phyloP scores from a whole-genome alignment of 2,888 invertebrate species.

The Melipona beecheii region DNA sequence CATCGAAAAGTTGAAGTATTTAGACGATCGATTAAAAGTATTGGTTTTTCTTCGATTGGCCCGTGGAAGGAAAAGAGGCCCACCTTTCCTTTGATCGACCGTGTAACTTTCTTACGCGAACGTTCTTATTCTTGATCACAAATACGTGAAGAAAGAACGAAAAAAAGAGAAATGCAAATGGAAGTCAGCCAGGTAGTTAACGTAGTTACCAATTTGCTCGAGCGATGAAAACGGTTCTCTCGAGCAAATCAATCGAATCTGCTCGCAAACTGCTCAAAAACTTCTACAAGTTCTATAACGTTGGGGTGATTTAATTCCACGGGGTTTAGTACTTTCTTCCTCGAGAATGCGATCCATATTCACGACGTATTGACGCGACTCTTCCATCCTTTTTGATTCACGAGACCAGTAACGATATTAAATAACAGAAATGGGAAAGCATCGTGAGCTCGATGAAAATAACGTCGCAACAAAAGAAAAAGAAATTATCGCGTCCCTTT shows the following conservation, averaged over 20 bases:
- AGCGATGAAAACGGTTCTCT: background rate
- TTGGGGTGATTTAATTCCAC: slow-evolving; percentile 1
- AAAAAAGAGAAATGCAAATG: background rate
- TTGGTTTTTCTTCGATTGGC: slow-evolving; percentile 39
- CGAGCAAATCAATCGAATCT: background rate
- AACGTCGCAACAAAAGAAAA: background rate
- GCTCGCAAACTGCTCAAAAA: background rate
- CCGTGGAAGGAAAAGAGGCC: background rate
- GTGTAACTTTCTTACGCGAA: slow-evolving; percentile 30
- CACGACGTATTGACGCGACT: slow-evolving; percentile 1
- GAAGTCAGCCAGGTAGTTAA: slow-evolving; percentile 9
- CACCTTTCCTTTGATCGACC: background rate
- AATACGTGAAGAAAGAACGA: background rate
- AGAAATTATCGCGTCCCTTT: no score
- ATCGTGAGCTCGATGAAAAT: background rate
- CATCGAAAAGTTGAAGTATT: slow-evolving; percentile 38
- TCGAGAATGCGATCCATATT: slow-evolving; percentile 9
- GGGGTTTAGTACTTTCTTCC: background rate
- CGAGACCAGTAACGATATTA: background rate
- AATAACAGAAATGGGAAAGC: background rate
- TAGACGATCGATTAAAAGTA: slow-evolving; percentile 31
- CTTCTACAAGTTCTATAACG: background rate
- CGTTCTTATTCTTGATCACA: slow-evolving; percentile 10
- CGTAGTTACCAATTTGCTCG: background rate
- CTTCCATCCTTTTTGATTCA: background rate